Conservation (phyloP, 2,113 vertebrate species). For the Rhinolophus ferrumequinum region DNA sequence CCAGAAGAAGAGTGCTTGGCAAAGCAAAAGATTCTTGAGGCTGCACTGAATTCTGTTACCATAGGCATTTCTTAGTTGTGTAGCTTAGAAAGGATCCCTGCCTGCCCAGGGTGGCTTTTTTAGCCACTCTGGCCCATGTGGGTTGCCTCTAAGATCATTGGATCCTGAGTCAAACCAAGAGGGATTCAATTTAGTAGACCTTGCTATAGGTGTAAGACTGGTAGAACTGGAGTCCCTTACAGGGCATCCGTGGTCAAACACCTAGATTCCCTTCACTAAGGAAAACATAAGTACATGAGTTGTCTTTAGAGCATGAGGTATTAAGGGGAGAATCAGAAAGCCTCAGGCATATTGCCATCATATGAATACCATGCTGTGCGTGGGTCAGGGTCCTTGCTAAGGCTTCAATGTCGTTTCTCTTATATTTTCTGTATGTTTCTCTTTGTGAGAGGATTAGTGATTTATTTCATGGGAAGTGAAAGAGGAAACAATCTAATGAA, state of each 20-base stretch:
- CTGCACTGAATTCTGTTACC: rapidly evolving
- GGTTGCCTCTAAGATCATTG: background rate
- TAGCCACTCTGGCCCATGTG: rapidly evolving
- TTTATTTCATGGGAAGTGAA: background rate
- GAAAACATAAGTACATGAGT: background rate
- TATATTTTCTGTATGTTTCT: background rate
- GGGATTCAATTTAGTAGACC: background rate
- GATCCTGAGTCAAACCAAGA: background rate
- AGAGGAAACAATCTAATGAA: background rate
- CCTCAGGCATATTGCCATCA: background rate
- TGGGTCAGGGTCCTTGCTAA: background rate
- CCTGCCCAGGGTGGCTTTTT: background rate
- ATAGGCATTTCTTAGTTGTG: background rate
- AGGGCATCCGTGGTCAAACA: background rate
- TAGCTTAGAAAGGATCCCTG: background rate
- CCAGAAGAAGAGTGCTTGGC: background rate
- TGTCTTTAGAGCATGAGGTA: background rate
- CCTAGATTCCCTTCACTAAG: background rate
- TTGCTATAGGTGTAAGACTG: background rate
- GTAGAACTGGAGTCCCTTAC: background rate
- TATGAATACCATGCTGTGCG: background rate
- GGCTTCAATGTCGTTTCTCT: background rate
- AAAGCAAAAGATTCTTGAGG: background rate
- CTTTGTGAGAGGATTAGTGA: background rate
- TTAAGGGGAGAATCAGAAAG: background rate